These are phyloP conservation scores for Diplolepis rosae DNA, from an alignment of 2,888 invertebrate species.

Conservation along the genomic window DNA sequence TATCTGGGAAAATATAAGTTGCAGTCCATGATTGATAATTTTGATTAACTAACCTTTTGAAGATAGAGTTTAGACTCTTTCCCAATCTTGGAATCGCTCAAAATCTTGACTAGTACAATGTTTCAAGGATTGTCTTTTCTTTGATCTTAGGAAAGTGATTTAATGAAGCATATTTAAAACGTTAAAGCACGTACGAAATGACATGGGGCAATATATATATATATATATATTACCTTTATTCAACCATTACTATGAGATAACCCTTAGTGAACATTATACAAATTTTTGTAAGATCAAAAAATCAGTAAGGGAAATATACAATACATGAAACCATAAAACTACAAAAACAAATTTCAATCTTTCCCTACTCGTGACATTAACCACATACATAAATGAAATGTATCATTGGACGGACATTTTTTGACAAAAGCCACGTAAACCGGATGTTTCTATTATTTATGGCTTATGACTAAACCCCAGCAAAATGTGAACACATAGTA, in stretches of 20 bases:
- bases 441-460: too few relatives aligned
- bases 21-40: conserved; percentile 38
- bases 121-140: conserved; percentile 12
- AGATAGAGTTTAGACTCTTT: conserved; percentile 5
- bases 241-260: conserved; percentile 19
- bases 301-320: not conserved
- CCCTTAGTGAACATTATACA: not conserved
- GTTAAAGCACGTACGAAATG: conserved; percentile 27
- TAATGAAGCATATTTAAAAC: conserved; percentile 18
- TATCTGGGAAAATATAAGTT: too few relatives aligned
- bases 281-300: not conserved
- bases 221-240: conserved; percentile 12
- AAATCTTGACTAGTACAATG: conserved; percentile 19
- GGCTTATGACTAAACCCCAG: not conserved
- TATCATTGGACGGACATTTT: conserved; percentile 32
- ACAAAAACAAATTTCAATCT: conserved; percentile 9
- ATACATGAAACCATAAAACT: too few relatives aligned
- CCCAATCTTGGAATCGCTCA: not conserved
- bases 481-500: too few relatives aligned
- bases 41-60: conserved; percentile 59
- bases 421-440: conserved; percentile 3
- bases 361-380: conserved; percentile 24
- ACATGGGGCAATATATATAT: conserved; percentile 6
- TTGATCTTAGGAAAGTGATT: conserved; percentile 21
- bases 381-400: conserved; percentile 26